Base-by-base conservation (phyloP, 2,888 invertebrate species). In the Smittia sp. region DNA sequence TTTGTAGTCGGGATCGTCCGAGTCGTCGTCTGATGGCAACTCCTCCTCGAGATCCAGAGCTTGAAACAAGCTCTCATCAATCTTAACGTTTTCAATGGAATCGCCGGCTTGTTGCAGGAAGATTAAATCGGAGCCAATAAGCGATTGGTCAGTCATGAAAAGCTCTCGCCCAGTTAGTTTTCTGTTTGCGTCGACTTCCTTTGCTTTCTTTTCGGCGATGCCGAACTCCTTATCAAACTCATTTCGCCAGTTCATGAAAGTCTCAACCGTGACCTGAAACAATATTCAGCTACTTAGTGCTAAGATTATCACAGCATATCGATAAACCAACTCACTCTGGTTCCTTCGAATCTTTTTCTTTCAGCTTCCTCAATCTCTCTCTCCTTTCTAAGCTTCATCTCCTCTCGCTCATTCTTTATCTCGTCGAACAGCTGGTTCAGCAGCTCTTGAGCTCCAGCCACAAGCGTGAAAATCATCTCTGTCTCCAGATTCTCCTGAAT, bases 401-500 rank as follows among this genome's bases (percentile, higher is more conserved):
- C 91, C 78, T 93, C 91, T 78, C 87, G 85, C 72, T 86, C 85
- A 76, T 88, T 88, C 78, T 91, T 91, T 63, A 90, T 85, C 39
- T 86, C 86, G 80, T 96, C 96, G 88, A 92, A 93, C 77, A 90
- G 89, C 69, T 88, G 87, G 82, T 94, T 94, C 1, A 98, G 84
- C 92, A 94, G 94, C 81, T 98, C 97, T 80, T 96, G 94, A 1
- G 94, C 92, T 22, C 93, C 90, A 46, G 96, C 94, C 9, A 98
- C 96, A 77, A 98, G 82, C 24, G 96, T 96, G 81, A 98, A 98
- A 54, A 98, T 89, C 96, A 98, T 97, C 41, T 95, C 98, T 92
- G 95, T 97, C 1, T 98, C 98, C 72, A 98, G 80, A 83, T 96
- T 97, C 80, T 95, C 94, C 76, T 90, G 85, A 74, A 91, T 92